Evolutionary conservation across 1,140 invertebrate species (phyloP), one percentile per base, ranked within the genome.

Genomic region (Bombus cullumanus): DNA sequence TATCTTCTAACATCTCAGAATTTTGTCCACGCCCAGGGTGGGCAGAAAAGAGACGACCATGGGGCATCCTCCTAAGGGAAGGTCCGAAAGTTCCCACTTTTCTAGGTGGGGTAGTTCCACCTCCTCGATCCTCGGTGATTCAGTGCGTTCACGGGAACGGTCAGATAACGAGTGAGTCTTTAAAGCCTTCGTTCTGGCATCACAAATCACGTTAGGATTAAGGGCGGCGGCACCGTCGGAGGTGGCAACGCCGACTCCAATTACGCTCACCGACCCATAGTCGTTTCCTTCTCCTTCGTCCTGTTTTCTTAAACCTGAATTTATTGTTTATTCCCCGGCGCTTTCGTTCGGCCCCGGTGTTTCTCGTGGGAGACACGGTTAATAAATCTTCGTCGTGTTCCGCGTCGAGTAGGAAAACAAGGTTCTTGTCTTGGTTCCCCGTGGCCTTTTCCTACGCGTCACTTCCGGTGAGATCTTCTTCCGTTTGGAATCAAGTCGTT

Each of bases 241-340:
- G 86, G 71, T 39, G 83, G 86, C 75, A 62, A 73, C 69, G 72
- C 83, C 76, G 83, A 39, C 66, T 88, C 79, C 79, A 86, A 88
- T 91, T 88, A 91, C 87, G 83, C 37, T 85, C 82, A n/a, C 57
- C 78, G 79, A 81, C 71, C 79, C 75, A 47, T 66, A 62, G 34
- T 83, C 71, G n/a, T 72, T 83, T 71, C 28, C 72, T 59, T 81
- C 76, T 53, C 76, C 73, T 28, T 64, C 66, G 82, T 85, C 43
- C 82, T 92, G 90, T 92, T 92, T 92, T 92, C 92, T 89, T 91
- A 91, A 92, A 92, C 90, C 91, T 85, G 81, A 91, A 92, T 92
- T 92, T 92, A 92, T 92, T 89, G 91, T 90, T 92, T 89, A 92
- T 90, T 91, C 86, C 79, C 75, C 73, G 66, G 47, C 66, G 53